These are phyloP conservation scores for Hippopotamus amphibius DNA, from an alignment of 2,113 vertebrate species.

Conservation along the genomic window DNA sequence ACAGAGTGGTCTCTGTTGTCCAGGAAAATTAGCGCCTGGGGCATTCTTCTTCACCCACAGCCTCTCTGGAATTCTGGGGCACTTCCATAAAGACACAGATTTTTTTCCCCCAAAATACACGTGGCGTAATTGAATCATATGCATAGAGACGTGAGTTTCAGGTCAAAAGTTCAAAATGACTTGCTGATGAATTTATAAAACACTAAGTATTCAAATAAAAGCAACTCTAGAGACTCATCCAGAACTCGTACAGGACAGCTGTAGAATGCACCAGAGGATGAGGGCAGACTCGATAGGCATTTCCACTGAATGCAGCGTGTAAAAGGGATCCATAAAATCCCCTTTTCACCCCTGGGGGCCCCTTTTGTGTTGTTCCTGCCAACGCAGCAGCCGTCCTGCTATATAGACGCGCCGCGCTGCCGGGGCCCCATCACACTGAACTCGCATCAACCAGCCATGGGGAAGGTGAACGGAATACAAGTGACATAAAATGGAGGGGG, in stretches of 20 bases:
- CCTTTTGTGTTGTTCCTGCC: conserved; percentile 73
- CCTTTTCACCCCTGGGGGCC: conserved; percentile 22
- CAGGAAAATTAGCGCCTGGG: not conserved
- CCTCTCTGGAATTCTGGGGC: not conserved
- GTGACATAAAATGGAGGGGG: not conserved
- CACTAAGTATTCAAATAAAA: conserved; percentile 59
- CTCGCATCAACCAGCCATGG: conserved; percentile 58
- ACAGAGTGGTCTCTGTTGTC: not conserved
- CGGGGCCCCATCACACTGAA: not conserved
- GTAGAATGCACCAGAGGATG: conserved; percentile 73
- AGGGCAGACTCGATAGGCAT: conserved; percentile 35
- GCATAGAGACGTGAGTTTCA: not conserved
- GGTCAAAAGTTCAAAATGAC: conserved; percentile 69
- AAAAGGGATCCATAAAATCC: conserved; percentile 64
- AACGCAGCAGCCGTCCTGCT: conserved; percentile 62
- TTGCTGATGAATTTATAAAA: conserved; percentile 69
- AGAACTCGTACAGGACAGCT: conserved; percentile 22
- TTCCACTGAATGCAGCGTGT: conserved; percentile 58
- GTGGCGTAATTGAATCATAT: not conserved
- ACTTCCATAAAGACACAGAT: not conserved
- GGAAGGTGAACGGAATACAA: conserved; percentile 63
- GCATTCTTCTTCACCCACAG: not conserved
- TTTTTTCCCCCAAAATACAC: not conserved
- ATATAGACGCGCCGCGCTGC: conserved; percentile 53
- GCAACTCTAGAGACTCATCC: not conserved